Evolutionary conservation across 1,140 invertebrate genomes (phyloP).

Genomic region (Archivesica marissinica): DNA sequence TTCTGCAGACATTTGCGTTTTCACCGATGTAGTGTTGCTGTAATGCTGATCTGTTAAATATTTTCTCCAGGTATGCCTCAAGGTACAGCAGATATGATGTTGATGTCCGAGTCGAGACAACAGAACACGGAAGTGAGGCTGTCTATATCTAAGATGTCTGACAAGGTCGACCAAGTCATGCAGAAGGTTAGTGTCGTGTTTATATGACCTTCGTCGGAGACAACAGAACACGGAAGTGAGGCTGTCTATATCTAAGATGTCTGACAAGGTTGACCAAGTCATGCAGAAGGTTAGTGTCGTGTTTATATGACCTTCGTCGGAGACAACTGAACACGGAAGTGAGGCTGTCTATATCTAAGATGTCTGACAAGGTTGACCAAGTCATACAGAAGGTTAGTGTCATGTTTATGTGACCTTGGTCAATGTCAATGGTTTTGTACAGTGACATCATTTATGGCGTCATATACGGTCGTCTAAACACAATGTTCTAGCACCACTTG

Average conservation of each 20-base stretch:
- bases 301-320: too few species aligned
- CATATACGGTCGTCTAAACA: too few species aligned
- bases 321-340: slow-evolving; percentile 83
- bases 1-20: too few species aligned
- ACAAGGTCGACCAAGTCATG: slow-evolving; percentile 82
- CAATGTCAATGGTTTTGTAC: too few species aligned
- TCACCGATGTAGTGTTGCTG: too few species aligned
- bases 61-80: slow-evolving; percentile 28
- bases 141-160: slow-evolving; percentile 80
- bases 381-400: slow-evolving; percentile 83
- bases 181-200: too few species aligned
- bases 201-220: too few species aligned
- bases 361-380: slow-evolving; percentile 83
- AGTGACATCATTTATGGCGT: too few species aligned
- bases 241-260: slow-evolving; percentile 79
- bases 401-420: too few species aligned
- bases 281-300: slow-evolving; percentile 84
- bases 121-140: slow-evolving; percentile 83
- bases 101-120: slow-evolving; percentile 82
- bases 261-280: slow-evolving; percentile 83
- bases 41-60: background rate
- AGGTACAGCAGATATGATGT: slow-evolving; percentile 64
- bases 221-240: slow-evolving; percentile 83
- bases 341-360: slow-evolving; percentile 79
- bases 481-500: too few species aligned